A percentile compares a stretch with the other conserved stretches of the same genome.
Conservation (phyloP, 1,140 invertebrate genomes). For the Xylocopa sonorina region DNA sequence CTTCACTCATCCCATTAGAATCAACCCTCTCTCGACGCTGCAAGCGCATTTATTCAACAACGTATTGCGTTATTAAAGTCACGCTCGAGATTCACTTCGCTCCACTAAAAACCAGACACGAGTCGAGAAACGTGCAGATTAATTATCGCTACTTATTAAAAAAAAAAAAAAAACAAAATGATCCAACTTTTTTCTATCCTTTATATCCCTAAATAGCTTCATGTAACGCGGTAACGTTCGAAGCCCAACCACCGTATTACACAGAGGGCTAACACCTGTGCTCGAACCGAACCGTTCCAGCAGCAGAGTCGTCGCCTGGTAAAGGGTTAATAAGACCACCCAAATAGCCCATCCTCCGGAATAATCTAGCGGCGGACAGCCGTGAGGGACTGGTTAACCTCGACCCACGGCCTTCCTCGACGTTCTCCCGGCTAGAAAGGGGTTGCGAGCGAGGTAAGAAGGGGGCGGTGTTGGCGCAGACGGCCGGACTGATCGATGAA, state of each 20-base stretch:
- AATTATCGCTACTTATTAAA: no score
- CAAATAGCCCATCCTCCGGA: conserved; percentile 19
- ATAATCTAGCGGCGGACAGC: conserved; percentile 37
- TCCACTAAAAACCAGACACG: no score
- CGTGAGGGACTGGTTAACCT: conserved; percentile 58
- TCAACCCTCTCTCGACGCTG: background rate
- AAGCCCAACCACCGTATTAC: no score
- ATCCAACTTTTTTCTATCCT: no score
- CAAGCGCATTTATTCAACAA: background rate
- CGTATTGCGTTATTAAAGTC: background rate
- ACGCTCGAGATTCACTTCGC: no score
- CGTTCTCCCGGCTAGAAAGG: conserved; percentile 23
- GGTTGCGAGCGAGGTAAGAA: background rate
- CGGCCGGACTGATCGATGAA: conserved; percentile 60
- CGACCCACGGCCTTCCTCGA: conserved; percentile 57
- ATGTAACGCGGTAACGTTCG: no score
- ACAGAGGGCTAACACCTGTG: no score
- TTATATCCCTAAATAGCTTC: no score
- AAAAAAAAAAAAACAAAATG: no score
- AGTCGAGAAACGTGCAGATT: no score
- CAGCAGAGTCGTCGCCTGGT: background rate
- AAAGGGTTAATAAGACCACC: conserved; percentile 33
- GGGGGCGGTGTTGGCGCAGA: background rate
- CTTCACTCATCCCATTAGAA: conserved; percentile 9
- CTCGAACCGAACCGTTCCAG: background rate